Conservation (phyloP, 2,888 invertebrate species). For the Parochlus steinenii region DNA sequence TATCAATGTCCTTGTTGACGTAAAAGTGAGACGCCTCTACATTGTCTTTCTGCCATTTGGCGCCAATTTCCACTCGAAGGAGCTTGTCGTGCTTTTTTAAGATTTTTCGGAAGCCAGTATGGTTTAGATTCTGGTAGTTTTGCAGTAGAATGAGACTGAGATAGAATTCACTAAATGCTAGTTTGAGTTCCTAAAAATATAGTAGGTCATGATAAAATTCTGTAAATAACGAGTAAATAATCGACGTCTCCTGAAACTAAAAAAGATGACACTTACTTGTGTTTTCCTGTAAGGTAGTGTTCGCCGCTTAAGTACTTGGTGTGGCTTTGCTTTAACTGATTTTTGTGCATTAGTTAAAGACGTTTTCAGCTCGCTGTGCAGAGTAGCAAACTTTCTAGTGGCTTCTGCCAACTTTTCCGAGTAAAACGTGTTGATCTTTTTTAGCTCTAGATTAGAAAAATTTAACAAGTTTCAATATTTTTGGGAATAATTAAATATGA, state of each 20-base stretch:
- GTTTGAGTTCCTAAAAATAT: conserved; percentile 55
- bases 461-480: conserved; percentile 87
- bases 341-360: conserved; percentile 37
- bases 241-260: background rate
- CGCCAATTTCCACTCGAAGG: conserved; percentile 66
- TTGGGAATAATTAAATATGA: too few relatives aligned
- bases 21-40: conserved; percentile 92
- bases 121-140: conserved; percentile 96
- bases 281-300: conserved; percentile 60
- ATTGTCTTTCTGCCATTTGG: conserved; percentile 80
- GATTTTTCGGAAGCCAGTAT: conserved; percentile 97
- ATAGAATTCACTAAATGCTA: conserved; percentile 98
- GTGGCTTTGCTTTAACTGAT: conserved; percentile 28
- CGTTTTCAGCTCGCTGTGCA: conserved; percentile 70
- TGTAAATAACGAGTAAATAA: background rate
- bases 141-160: conserved; percentile 89
- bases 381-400: conserved; percentile 78
- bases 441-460: conserved; percentile 79
- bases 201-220: background rate
- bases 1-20: conserved; percentile 92
- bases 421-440: conserved; percentile 17
- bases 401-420: conserved; percentile 94
- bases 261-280: conserved; percentile 27
- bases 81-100: conserved; percentile 98
- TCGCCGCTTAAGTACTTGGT: conserved; percentile 32